Percentiles rank a stretch among this genome's conserved stretches.
phyloP scores from a whole-genome alignment of 2,113 vertebrate genomes.

The Lamprotornis superbus region DNA sequence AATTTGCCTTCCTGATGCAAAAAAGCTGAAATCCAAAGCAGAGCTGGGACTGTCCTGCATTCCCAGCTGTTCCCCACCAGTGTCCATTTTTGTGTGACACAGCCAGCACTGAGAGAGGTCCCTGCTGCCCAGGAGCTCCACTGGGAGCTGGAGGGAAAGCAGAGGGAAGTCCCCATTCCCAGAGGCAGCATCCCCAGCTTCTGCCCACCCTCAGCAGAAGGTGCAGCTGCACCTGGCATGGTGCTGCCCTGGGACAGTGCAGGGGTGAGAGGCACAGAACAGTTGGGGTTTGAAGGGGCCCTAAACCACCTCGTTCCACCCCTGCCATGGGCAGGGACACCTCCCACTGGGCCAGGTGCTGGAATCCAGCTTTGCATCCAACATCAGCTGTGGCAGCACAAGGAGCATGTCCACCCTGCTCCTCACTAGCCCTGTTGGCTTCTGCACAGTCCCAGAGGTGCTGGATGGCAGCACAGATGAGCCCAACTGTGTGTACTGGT shows the following conservation, averaged over 20 bases:
- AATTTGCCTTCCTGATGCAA: background rate
- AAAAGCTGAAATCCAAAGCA: rapidly evolving
- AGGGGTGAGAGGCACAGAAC: background rate
- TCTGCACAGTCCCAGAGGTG: background rate
- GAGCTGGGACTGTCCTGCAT: background rate
- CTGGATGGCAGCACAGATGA: background rate
- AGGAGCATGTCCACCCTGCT: background rate
- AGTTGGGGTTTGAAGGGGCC: background rate
- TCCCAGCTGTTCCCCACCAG: background rate
- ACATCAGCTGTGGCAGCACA: background rate
- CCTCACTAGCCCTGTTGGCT: background rate
- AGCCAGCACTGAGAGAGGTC: background rate
- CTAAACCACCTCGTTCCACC: too few relatives aligned
- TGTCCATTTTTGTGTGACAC: background rate
- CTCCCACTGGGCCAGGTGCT: background rate
- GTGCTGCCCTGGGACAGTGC: background rate
- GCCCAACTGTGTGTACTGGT: background rate
- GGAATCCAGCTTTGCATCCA: background rate
- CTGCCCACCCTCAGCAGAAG: too few relatives aligned
- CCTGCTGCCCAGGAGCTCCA: background rate
- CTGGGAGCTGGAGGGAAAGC: background rate
- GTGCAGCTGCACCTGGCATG: background rate
- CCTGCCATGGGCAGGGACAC: background rate
- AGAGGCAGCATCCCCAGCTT: background rate
- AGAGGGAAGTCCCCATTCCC: rapidly evolving